Evolutionary conservation across 2,888 invertebrate species (phyloP), one percentile per base, ranked within the genome.

Genomic region (Schizotus pectinicornis): DNA sequence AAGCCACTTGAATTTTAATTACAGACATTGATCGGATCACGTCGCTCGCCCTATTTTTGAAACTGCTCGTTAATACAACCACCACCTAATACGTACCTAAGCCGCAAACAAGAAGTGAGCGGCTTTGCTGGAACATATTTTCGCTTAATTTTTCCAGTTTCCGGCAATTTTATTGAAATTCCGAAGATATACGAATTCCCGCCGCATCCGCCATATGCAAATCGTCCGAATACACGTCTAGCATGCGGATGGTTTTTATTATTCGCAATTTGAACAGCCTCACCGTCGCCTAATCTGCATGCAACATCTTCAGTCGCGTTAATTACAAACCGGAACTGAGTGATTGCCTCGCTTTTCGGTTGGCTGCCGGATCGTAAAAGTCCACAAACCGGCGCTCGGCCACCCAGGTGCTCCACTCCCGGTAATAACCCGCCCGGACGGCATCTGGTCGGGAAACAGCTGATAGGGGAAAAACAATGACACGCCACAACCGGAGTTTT

Each of bases 141-240:
- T 2, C 50, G 42, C 42, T 50, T 50, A 50, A 50, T 50, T 45
- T 38, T 46, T 39, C 45, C 22, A 22, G 13, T 37, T 52, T 39
- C 38, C 3, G 12, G 13, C n/a, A 31, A 42, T 8, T 35, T 35
- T 54, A 46, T 54, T 47, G 47, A 42, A 46, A 54, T 54, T 54
- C 47, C 12, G 30, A 1, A 7, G 43, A 43, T 42, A 22, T 22
- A 22, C 22, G 22, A 22, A 22, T 22, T 22, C 36, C 31, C 9
- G 31, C 22, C 46, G 53, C 46, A 53, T 38, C 53, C 53, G 53
- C 46, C 45, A 53, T 38, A 53, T 53, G 53, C 53, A 53, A 53
- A 53, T 53, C 46, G 33, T 53, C 46, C 31, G 46, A 22, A 22
- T 22, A 46, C 46, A 13, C 34, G 46, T 38, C 31, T 31, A n/a